Evolutionary conservation across 2,797 vertebrate species (phyloP), one percentile per base, ranked within the genome.

Genomic region (Anguilla anguilla): DNA sequence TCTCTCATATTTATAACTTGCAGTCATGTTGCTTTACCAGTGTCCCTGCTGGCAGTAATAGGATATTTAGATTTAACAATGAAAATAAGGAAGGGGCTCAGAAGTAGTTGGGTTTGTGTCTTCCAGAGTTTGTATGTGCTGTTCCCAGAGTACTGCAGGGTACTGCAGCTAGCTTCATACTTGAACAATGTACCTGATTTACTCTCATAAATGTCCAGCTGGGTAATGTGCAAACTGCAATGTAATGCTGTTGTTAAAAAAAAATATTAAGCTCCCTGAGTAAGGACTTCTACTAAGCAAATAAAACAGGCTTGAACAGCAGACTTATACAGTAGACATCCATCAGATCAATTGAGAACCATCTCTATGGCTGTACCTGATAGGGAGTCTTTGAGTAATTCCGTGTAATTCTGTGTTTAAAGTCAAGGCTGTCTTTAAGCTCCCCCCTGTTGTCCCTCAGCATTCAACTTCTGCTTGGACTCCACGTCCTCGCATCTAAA

Each of bases 381-480:
- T 22, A 51, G 19, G 22, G 79, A 51, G 7, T 82, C 46, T 82
- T 1, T 39, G 43, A 49, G 43, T 81, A 49, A 81, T 55, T 55
- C 10, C 43, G 9, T 9, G 51, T 53, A 53, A 13, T 49, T 1
- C 72, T 35, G 10, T 85, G 28, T 85, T 2, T 57, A 51, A 53
- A 55, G 46, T 87, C 82, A 74, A 43, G 43, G 28, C 28, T 3
- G 9, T 69, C 11, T 57, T 67, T 85, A 19, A 64, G 28, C 59
- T 64, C 0, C 28, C 31, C 28, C 87, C 39, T 87, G n/a, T 83
- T 85, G 83, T 51, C 7, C 49, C 19, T 15, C 92, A 99, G 98
- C 97, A 0, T 97, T 97, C 91, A 95, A 96, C 88, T 99, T 98
- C 89, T 92, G 88, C 90, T 97, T 99, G 67, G 98, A 99, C 81